These are phyloP conservation scores for Poeciliopsis turneri DNA, from an alignment of 2,797 vertebrate species.

Conservation along the genomic window DNA sequence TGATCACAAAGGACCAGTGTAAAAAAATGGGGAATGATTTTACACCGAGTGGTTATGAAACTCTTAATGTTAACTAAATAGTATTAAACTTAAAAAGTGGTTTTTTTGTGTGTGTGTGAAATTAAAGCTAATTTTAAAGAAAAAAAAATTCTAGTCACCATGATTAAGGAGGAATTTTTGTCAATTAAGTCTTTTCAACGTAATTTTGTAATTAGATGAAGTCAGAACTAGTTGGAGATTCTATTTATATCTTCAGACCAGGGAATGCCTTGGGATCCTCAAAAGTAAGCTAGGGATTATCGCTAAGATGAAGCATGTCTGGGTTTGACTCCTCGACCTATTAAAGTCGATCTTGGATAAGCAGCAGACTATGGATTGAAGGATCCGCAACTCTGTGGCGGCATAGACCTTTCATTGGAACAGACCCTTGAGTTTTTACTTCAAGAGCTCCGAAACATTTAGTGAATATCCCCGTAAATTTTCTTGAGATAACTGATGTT, in stretches of 20 bases:
- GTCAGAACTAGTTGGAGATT: background rate
- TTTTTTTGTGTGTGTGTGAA: background rate
- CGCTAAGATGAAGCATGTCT: background rate
- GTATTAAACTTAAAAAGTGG: background rate
- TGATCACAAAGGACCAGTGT: background rate
- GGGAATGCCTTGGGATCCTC: background rate
- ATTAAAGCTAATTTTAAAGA: background rate
- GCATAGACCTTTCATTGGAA: background rate
- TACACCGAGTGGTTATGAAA: background rate
- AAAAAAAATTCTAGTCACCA: background rate
- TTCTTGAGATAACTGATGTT: background rate
- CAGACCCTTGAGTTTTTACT: background rate
- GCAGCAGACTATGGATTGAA: background rate
- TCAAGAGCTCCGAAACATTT: background rate
- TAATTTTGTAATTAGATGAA: background rate
- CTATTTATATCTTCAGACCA: background rate
- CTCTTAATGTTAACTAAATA: background rate
- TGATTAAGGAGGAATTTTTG: background rate
- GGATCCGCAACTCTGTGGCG: background rate
- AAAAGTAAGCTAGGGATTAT: background rate
- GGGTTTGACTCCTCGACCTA: background rate
- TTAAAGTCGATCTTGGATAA: background rate
- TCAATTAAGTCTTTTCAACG: background rate
- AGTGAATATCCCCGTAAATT: background rate
- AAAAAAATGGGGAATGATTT: background rate